Percentiles rank a stretch among this genome's conserved stretches.
phyloP scores from a whole-genome alignment of 1,140 invertebrate species.

The Linepithema humile region DNA sequence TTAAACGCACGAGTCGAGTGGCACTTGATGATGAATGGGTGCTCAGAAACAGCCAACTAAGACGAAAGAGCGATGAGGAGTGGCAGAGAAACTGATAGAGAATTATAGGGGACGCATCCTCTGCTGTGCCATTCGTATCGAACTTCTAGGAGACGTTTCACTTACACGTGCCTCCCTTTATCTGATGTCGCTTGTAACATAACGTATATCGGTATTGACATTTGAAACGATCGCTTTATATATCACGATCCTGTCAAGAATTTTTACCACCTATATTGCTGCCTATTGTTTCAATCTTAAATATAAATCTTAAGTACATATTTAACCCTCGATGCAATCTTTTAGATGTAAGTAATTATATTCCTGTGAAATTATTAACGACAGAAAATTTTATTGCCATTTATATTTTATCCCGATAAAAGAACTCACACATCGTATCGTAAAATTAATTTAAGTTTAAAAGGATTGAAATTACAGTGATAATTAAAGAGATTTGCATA shows the following conservation, averaged over 20 bases:
- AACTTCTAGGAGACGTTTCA: slow-evolving; percentile 2
- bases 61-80: slow-evolving; percentile 27
- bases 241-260: background rate
- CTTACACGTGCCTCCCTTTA: background rate
- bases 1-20: slow-evolving; percentile 32
- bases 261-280: background rate
- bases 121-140: slow-evolving; percentile 37
- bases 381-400: background rate
- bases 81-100: slow-evolving; percentile 52
- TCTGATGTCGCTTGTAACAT: background rate
- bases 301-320: background rate
- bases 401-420: background rate
- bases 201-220: background rate
- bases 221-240: background rate
- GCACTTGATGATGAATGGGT: slow-evolving; percentile 53
- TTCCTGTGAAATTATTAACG: too few species aligned
- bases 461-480: background rate
- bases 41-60: slow-evolving; percentile 33
- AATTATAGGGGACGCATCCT: slow-evolving; percentile 58
- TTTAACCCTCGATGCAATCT: background rate
- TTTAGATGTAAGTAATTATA: background rate
- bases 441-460: slow-evolving; percentile 23
- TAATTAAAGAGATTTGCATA: slow-evolving; percentile 30
- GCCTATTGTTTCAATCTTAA: background rate
- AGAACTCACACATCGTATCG: background rate